Conservation (phyloP, 2,888 invertebrate genomes). For the Drosophila kuntzei region DNA sequence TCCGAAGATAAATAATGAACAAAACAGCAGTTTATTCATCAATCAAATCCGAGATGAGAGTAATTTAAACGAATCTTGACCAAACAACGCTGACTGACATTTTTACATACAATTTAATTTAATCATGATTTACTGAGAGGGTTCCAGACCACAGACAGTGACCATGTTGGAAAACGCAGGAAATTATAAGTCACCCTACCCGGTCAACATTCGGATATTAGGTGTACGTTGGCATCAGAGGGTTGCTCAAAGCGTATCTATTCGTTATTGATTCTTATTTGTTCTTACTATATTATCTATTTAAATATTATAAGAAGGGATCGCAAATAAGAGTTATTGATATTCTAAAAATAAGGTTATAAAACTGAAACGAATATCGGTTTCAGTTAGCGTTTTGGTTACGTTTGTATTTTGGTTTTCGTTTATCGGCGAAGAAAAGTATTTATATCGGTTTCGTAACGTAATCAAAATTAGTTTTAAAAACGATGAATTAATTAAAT, state of each 20-base stretch:
- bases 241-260: neutral
- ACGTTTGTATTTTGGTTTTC: no score
- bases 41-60: slow-evolving; percentile 52
- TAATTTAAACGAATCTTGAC: slow-evolving; percentile 49
- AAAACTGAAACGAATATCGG: no score
- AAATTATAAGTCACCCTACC: slow-evolving; percentile 12
- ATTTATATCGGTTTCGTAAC: no score
- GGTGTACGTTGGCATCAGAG: neutral
- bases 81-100: slow-evolving; percentile 47
- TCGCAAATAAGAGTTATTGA: no score
- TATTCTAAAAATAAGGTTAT: no score
- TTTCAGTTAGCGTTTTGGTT: no score
- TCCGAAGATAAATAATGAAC: slow-evolving; percentile 31
- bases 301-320: no score
- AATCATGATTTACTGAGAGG: slow-evolving; percentile 77
- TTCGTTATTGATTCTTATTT: neutral
- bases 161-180: slow-evolving; percentile 22
- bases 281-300: neutral
- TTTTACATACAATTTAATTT: slow-evolving; percentile 78
- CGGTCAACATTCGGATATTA: neutral
- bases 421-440: no score
- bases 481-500: no score
- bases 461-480: no score
- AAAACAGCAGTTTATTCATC: slow-evolving; percentile 38
- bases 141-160: slow-evolving; percentile 37